Conservation (phyloP, 2,888 invertebrate species). For the Ormyrus rosae region DNA sequence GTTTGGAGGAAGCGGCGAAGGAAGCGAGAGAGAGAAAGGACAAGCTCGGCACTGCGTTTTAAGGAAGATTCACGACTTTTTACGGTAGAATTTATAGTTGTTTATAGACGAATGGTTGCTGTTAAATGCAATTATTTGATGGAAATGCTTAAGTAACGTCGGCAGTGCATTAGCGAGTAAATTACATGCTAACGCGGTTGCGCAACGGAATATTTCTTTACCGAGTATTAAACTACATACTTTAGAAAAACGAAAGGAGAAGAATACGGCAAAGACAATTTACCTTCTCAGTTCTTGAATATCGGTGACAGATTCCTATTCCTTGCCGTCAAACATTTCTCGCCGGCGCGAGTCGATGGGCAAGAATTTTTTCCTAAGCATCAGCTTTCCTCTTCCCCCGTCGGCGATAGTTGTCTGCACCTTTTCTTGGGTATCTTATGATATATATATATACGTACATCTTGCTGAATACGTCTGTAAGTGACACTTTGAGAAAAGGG, state of each 20-base stretch:
- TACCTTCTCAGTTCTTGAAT: slow-evolving; percentile 15
- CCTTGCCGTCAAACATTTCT: slow-evolving; percentile 36
- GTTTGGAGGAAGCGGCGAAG: too few relatives aligned
- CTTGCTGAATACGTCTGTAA: slow-evolving; percentile 32
- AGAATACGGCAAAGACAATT: neutral
- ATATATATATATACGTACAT: neutral
- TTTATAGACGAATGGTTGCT: too few relatives aligned
- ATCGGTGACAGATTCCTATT: slow-evolving; percentile 30
- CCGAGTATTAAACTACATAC: too few relatives aligned
- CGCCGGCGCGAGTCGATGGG: slow-evolving; percentile 28
- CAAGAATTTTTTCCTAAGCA: slow-evolving; percentile 7
- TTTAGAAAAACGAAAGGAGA: neutral
- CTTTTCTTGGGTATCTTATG: neutral
- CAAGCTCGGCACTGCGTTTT: too few relatives aligned
- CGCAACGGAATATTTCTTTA: too few relatives aligned
- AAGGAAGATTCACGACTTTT: too few relatives aligned
- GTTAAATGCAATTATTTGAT: too few relatives aligned
- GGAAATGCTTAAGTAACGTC: too few relatives aligned
- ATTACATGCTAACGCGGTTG: too few relatives aligned
- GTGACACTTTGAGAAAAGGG: slow-evolving; percentile 19
- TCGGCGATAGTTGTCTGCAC: slow-evolving; percentile 9
- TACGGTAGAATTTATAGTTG: too few relatives aligned
- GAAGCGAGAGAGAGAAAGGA: too few relatives aligned
- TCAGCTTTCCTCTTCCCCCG: neutral
- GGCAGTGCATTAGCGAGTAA: too few relatives aligned